These are phyloP conservation scores for Andrena cerasifolii DNA, from an alignment of 1,140 invertebrate genomes.

Conservation along the genomic window DNA sequence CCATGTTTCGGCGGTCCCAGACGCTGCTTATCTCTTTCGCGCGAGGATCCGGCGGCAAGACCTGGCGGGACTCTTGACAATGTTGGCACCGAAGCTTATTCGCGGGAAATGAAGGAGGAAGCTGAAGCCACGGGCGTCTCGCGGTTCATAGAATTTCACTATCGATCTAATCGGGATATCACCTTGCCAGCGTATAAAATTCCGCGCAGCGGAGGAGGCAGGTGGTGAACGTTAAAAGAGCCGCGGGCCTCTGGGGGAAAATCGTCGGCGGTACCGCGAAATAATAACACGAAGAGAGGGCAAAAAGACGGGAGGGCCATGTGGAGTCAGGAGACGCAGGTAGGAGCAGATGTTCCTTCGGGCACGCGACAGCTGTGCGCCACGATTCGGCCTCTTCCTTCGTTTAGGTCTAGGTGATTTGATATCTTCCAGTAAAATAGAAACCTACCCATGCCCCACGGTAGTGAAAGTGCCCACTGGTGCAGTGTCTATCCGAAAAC, in stretches of 20 bases:
- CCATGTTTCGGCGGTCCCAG: too few relatives aligned
- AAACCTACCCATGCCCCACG: background rate
- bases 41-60: too few relatives aligned
- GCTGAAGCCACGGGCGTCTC: background rate
- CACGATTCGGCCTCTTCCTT: constrained; percentile 36
- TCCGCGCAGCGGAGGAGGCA: constrained; percentile 35
- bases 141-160: constrained; percentile 36
- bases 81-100: too few relatives aligned
- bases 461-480: too few relatives aligned
- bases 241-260: constrained; percentile 6
- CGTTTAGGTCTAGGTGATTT: constrained; percentile 44
- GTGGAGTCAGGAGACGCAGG: constrained; percentile 34
- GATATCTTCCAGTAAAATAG: constrained; percentile 29
- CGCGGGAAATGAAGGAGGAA: background rate
- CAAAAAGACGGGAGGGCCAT: background rate
- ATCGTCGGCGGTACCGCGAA: constrained; percentile 39
- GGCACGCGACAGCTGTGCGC: constrained; percentile 65
- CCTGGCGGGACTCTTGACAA: too few relatives aligned
- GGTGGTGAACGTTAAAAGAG: constrained; percentile 48
- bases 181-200: constrained; percentile 46
- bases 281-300: constrained; percentile 54
- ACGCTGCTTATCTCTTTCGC: too few relatives aligned
- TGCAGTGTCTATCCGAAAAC: background rate
- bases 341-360: constrained; percentile 59
- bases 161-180: constrained; percentile 31